Conservation (phyloP, 2,888 invertebrate species). For the Julus scandinavius region DNA sequence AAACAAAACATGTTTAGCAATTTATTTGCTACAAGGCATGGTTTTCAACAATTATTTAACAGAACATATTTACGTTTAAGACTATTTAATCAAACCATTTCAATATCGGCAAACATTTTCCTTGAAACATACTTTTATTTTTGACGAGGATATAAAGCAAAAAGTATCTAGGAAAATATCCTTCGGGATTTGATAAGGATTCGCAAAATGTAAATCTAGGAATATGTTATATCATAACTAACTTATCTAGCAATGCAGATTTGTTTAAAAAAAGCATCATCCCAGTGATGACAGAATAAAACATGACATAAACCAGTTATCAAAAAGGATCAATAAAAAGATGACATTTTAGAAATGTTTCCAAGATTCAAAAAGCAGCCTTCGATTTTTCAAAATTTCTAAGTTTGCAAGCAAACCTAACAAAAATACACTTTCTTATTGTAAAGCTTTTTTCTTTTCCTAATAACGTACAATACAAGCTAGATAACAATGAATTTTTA, state of each 20-base stretch:
- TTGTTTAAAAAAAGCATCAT: not conserved
- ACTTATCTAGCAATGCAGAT: not conserved
- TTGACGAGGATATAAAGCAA: not conserved
- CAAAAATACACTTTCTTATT: constrained; percentile 10
- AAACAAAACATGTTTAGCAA: too few relatives aligned
- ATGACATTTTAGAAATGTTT: not conserved
- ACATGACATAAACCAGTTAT: not conserved
- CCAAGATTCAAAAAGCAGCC: not conserved
- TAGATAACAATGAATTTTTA: not conserved
- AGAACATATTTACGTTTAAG: not conserved
- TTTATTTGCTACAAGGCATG: too few relatives aligned
- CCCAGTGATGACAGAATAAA: not conserved
- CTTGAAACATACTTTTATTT: too few relatives aligned
- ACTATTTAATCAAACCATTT: too few relatives aligned
- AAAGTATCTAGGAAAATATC: too few relatives aligned
- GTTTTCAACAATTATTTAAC: too few relatives aligned
- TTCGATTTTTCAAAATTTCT: not conserved
- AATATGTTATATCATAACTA: too few relatives aligned
- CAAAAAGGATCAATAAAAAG: not conserved
- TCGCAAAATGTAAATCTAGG: too few relatives aligned
- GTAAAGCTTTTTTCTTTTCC: not conserved
- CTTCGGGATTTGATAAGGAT: too few relatives aligned
- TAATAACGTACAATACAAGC: not conserved
- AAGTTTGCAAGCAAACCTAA: not conserved
- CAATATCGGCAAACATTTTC: too few relatives aligned